These are phyloP conservation scores for Acleris sparsana DNA, from an alignment of 2,888 invertebrate species.

Conservation along the genomic window DNA sequence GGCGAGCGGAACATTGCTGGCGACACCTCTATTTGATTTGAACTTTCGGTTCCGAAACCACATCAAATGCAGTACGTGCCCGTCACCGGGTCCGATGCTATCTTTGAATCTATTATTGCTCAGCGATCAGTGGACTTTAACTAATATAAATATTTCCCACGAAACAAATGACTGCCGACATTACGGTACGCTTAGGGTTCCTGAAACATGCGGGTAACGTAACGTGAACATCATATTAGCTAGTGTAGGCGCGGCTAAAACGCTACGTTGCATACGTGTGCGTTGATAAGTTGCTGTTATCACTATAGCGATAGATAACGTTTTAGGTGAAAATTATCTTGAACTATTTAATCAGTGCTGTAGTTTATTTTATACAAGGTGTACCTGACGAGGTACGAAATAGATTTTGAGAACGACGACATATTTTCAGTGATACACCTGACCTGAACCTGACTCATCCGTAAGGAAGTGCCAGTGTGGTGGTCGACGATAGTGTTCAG, in stretches of 20 bases:
- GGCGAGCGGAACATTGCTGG: conserved; percentile 73
- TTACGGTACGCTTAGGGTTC: too few species aligned
- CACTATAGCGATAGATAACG: conserved; percentile 31
- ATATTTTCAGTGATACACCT: conserved; percentile 7
- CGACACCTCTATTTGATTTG: conserved; percentile 63
- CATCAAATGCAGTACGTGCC: conserved; percentile 17
- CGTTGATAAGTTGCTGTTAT: conserved; percentile 27
- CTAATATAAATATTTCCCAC: too few species aligned
- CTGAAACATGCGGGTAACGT: conserved; percentile 6
- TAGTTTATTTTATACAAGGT: conserved; percentile 9
- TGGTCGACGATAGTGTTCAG: conserved; percentile 39
- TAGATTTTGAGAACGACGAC: neutral
- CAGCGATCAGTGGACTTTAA: neutral
- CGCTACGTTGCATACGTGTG: conserved; percentile 1
- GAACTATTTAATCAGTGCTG: conserved; percentile 13
- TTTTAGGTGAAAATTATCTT: conserved; percentile 23
- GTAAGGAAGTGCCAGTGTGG: conserved; percentile 5
- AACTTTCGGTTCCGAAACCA: conserved; percentile 57
- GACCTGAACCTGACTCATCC: conserved; percentile 7
- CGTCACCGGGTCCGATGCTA: neutral
- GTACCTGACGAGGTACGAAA: conserved; percentile 9
- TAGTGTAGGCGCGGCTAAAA: conserved; percentile 7
- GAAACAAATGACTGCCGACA: too few species aligned
- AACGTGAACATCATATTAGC: neutral
- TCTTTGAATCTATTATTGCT: neutral